Evolutionary conservation across 2,113 vertebrate species (phyloP).

Genomic region (Osmerus eperlanus): DNA sequence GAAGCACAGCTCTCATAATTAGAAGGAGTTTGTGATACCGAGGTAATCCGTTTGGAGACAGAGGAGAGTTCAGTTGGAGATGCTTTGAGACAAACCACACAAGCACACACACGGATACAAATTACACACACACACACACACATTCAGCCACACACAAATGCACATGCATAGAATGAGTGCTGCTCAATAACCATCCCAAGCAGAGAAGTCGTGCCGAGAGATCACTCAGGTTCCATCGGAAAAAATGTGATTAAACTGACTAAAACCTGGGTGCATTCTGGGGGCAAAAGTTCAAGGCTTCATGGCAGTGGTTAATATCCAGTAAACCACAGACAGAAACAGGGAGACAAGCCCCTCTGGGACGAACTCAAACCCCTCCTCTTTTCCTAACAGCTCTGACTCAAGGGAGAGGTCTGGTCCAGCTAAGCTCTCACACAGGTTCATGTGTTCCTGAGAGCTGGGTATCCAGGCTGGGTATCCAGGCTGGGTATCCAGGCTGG

Average conservation of each 20-base stretch:
- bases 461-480: no score
- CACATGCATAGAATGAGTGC: not conserved
- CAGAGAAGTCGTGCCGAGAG: no score
- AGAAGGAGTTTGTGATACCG: not conserved
- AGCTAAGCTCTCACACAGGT: constrained; percentile 21
- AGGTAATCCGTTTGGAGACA: constrained; percentile 7
- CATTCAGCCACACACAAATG: not conserved
- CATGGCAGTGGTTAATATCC: not conserved
- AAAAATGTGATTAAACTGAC: not conserved
- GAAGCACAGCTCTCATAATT: not conserved
- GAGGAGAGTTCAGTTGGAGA: no score
- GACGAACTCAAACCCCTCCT: no score
- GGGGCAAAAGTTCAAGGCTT: not conserved
- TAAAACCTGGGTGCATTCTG: not conserved
- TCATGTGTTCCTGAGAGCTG: not conserved
- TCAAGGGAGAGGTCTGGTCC: not conserved
- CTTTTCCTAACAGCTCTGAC: no score
- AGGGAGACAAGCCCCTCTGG: no score
- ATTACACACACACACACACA: not conserved
- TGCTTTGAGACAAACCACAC: not conserved
- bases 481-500: not conserved
- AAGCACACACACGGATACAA: not conserved
- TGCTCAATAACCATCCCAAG: not conserved
- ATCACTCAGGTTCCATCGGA: not conserved
- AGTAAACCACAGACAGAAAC: no score